phyloP scores from a whole-genome alignment of 2,888 invertebrate species.

The Synergus laeviventris region DNA sequence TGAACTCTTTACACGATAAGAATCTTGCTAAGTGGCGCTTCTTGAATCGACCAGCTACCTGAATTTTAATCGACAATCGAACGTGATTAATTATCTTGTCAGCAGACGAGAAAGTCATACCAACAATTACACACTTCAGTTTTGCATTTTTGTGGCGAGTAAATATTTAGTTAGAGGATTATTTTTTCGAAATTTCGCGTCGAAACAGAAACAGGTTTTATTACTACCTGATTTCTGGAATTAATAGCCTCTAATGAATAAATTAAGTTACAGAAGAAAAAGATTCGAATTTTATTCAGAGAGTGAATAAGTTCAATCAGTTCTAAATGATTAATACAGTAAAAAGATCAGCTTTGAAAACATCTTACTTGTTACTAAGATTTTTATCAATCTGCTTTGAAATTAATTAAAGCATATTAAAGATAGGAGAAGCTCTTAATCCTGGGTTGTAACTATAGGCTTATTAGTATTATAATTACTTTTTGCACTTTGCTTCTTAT shows the following conservation, averaged over 20 bases:
- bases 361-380: too few relatives aligned
- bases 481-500: background rate
- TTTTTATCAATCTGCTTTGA: too few relatives aligned
- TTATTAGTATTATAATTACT: background rate
- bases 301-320: too few relatives aligned
- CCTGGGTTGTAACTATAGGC: background rate
- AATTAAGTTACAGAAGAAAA: too few relatives aligned
- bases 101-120: constrained; percentile 5
- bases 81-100: background rate
- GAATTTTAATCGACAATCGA: constrained; percentile 21
- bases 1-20: constrained; percentile 8
- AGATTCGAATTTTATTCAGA: too few relatives aligned
- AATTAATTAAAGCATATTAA: too few relatives aligned
- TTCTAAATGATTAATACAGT: background rate
- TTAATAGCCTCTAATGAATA: constrained; percentile 1
- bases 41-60: constrained; percentile 6
- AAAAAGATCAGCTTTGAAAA: background rate
- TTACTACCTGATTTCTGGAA: constrained; percentile 5
- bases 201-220: background rate
- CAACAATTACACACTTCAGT: background rate
- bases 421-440: background rate
- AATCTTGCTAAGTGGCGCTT: constrained; percentile 24
- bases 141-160: constrained; percentile 1
- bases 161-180: background rate
- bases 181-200: background rate